Base-by-base conservation (phyloP, 2,888 invertebrate species). In the Pandemis cinnamomeana region DNA sequence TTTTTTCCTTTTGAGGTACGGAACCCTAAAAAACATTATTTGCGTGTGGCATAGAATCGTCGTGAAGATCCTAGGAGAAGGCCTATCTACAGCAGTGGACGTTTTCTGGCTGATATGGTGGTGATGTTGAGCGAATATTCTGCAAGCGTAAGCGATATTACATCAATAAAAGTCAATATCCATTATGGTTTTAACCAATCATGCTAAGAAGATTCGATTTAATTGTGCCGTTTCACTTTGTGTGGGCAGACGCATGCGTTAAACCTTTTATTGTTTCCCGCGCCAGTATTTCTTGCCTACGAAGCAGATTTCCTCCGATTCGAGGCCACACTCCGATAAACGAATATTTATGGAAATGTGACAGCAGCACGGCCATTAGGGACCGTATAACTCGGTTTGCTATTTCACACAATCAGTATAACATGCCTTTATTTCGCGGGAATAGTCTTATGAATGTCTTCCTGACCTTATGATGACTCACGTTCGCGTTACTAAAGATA, bases 261-360 rank as follows among this genome's bases (percentile, higher is more conserved):
- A 51, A 60, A 63, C 60, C 78, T 82, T 83, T 80, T 27, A 83
- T 84, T 83, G 82, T 82, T 81, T 83, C 77, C 80, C 46, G 36
- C 48, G 62, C 44, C 46, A 53, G 20, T 67, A 66, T 82, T 86
- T 84, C 82, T 80, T 76, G 83, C 83, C 80, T 77, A 82, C 78
- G 81, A 82, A 83, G 84, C 81, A 85, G 84, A 86, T 88, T 87
- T 85, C 83, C 83, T 82, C 86, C 86, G 86, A 87, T 87, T 87
- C 87, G 83, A 84, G 81, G 84, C 84, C 82, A 84, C 84, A 86
- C 86, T 81, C 82, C 86, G 85, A 89, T 90, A 90, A 90, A 89
- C 89, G 89, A 89, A 89, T 89, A 88, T 89, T 88, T 90, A 90
- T 90, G 89, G 88, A 89, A 89, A 90, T 89, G 86, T 85, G 84